Conservation (phyloP, 2,113 vertebrate species). For the Cochlearius cochlearius region DNA sequence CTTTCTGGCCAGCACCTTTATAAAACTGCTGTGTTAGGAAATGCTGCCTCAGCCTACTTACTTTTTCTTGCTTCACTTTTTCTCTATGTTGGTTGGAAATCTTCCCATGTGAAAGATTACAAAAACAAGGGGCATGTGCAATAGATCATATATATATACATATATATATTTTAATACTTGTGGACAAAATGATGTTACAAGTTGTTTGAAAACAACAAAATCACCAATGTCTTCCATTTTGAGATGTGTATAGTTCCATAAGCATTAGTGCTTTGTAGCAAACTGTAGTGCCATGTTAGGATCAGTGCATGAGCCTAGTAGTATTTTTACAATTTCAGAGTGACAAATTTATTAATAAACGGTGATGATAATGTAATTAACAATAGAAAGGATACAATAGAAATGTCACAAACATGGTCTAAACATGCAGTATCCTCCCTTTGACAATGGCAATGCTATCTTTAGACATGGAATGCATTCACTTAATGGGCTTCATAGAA, state of each 20-base stretch:
- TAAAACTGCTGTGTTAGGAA: slow-evolving; percentile 40
- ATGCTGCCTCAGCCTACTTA: slow-evolving; percentile 16
- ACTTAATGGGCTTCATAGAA: slow-evolving; percentile 16
- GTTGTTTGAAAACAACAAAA: slow-evolving; percentile 99
- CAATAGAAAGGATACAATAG: slow-evolving; percentile 60
- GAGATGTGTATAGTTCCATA: slow-evolving; percentile 99
- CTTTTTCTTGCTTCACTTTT: slow-evolving; percentile 22
- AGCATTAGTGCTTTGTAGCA: slow-evolving; percentile 93
- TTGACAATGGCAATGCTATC: slow-evolving; percentile 54
- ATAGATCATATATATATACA: slow-evolving; percentile 82
- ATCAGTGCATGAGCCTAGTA: slow-evolving; percentile 95
- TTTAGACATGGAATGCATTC: slow-evolving; percentile 41
- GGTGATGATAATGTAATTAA: slow-evolving; percentile 70
- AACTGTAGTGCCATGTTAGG: slow-evolving; percentile 90
- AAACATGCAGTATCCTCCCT: slow-evolving; percentile 74
- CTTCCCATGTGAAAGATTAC: slow-evolving; percentile 67
- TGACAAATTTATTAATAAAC: slow-evolving; percentile 71
- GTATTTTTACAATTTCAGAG: slow-evolving; percentile 84
- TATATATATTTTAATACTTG: slow-evolving; percentile 97
- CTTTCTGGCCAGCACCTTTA: slow-evolving; percentile 1
- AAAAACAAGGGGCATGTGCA: slow-evolving; percentile 87
- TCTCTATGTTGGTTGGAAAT: slow-evolving; percentile 53
- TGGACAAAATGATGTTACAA: slow-evolving; percentile 95
- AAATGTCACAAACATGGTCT: slow-evolving; percentile 43
- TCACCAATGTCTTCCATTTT: slow-evolving; percentile 99